Evolutionary conservation across 2,113 vertebrate species (phyloP).

Genomic region (Sorex araneus): DNA sequence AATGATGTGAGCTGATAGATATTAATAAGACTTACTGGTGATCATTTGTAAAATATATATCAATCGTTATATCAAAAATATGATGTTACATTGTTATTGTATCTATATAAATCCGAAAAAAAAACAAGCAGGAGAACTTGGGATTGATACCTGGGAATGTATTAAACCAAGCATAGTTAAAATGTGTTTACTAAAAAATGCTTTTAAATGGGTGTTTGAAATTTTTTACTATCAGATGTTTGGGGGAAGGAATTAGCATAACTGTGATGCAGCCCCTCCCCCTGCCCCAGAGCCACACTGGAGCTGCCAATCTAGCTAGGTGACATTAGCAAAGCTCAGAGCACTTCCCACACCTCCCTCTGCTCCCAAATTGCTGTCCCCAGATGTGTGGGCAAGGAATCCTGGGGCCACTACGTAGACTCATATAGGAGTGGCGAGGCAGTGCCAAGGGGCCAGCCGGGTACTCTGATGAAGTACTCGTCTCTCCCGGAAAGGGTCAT

Average conservation of each 20-base stretch:
- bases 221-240: not conserved
- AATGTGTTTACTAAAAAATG: not conserved
- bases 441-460: fast-evolving
- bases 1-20: not conserved
- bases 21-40: not conserved
- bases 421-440: not conserved
- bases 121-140: not conserved
- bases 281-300: not conserved
- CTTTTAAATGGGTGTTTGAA: not conserved
- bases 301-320: not conserved
- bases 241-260: not conserved
- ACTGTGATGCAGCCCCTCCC: not conserved
- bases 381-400: not conserved
- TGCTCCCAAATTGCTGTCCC: not conserved
- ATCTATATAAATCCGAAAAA: not conserved
- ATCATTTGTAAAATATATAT: not conserved
- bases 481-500: not conserved
- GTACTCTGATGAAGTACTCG: not conserved
- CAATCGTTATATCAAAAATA: not conserved
- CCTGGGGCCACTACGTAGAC: not conserved
- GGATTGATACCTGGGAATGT: not conserved
- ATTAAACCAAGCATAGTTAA: not conserved
- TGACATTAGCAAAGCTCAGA: not conserved
- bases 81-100: not conserved
- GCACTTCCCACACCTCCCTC: not conserved